A percentile compares a stretch with the other conserved stretches of the same genome.
phyloP scores from a whole-genome alignment of 2,797 vertebrate species.

The Notamacropus eugenii region DNA sequence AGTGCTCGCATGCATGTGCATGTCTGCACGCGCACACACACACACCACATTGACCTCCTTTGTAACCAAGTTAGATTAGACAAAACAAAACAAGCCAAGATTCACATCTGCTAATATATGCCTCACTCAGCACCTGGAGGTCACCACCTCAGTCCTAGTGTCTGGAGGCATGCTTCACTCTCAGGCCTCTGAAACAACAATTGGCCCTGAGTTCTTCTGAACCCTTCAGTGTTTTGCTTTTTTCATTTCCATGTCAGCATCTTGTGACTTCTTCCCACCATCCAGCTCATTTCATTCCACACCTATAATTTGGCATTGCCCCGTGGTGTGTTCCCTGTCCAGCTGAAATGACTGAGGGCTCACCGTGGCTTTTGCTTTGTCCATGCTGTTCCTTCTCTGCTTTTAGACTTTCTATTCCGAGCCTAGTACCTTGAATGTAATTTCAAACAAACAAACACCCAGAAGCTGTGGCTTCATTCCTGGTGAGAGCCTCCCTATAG shows the following conservation, averaged over 20 bases:
- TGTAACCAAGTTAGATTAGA: not conserved
- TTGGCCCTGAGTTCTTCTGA: not conserved
- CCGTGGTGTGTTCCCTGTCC: no score
- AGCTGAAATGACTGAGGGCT: not conserved
- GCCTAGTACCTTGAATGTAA: not conserved
- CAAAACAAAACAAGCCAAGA: not conserved
- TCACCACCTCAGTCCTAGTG: not conserved
- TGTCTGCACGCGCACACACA: no score
- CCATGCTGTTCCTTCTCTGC: not conserved
- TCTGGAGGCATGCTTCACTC: not conserved
- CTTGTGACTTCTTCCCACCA: not conserved
- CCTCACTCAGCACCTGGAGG: not conserved
- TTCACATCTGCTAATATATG: no score
- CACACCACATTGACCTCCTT: no score
- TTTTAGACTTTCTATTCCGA: not conserved
- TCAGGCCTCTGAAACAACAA: not conserved
- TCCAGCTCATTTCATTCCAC: not conserved
- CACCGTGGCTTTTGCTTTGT: not conserved
- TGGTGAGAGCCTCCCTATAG: not conserved
- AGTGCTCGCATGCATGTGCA: no score
- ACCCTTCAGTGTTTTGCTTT: not conserved
- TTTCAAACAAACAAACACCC: not conserved
- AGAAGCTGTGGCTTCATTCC: not conserved
- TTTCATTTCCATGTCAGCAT: not conserved
- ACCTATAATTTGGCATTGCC: not conserved